Percentiles rank a stretch among this genome's conserved stretches.
Evolutionary conservation across 2,797 vertebrate species (phyloP).

Genomic region (Eulemur coronatus): DNA sequence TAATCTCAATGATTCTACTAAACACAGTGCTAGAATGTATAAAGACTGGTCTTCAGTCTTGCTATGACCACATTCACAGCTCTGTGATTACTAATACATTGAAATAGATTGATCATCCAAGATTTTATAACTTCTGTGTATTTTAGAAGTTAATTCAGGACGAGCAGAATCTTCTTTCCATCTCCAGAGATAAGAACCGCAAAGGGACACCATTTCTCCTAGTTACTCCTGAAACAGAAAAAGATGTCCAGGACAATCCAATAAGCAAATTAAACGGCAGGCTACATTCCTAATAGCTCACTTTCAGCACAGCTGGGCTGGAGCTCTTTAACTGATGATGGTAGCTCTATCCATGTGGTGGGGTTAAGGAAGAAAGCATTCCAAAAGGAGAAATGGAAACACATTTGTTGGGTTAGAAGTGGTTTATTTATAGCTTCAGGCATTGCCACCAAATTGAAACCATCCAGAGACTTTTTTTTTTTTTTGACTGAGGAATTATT

Average conservation of each 20-base stretch:
- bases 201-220: neutral
- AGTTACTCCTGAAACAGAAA: neutral
- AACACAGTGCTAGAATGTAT: neutral
- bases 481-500: constrained; percentile 41
- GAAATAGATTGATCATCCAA: neutral
- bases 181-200: neutral
- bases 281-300: neutral
- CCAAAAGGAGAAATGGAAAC: constrained; percentile 26
- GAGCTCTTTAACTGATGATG: neutral
- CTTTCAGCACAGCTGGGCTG: neutral
- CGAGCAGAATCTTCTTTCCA: neutral
- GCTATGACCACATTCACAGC: neutral
- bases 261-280: neutral
- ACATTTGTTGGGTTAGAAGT: neutral
- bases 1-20: neutral
- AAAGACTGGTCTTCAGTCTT: neutral
- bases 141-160: neutral
- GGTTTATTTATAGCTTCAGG: neutral
- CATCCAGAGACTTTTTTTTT: neutral
- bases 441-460: constrained; percentile 47
- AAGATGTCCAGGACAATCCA: neutral
- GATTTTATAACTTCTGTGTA: constrained; percentile 13
- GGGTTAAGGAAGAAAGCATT: constrained; percentile 31
- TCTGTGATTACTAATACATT: neutral
- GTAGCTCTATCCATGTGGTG: neutral